These are phyloP conservation scores for Clarias gariepinus DNA, from an alignment of 2,113 vertebrate species.

Conservation along the genomic window DNA sequence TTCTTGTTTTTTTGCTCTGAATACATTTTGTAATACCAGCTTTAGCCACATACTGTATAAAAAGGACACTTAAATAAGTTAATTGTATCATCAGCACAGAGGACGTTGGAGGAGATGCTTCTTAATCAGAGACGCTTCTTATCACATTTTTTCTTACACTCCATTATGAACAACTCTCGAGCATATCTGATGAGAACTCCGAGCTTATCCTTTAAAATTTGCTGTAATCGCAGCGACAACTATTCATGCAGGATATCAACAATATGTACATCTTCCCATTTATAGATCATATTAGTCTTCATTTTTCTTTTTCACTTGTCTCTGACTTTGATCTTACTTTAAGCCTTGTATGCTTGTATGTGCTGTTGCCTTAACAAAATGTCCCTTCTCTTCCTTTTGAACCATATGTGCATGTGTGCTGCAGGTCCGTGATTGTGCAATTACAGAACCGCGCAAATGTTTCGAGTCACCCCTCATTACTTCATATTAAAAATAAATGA, in stretches of 20 bases:
- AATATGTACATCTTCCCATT: neutral
- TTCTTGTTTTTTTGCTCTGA: neutral
- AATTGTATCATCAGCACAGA: neutral
- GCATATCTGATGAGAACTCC: neutral
- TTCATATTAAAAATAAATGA: no score
- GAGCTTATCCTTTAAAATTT: neutral
- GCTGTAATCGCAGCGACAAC: neutral
- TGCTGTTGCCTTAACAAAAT: no score
- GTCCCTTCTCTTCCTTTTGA: no score
- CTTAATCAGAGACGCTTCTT: neutral
- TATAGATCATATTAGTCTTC: neutral
- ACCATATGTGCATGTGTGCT: no score
- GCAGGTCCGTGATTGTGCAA: no score
- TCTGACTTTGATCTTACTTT: neutral
- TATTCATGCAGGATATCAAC: neutral
- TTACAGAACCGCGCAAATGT: no score
- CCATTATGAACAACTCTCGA: neutral
- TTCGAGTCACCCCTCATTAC: no score
- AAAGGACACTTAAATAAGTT: neutral
- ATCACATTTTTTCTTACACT: neutral
- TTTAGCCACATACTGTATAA: neutral
- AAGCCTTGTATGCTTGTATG: no score
- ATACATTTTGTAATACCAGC: neutral
- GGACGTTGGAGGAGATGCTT: neutral
- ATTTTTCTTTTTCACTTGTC: neutral